phyloP scores from a whole-genome alignment of 37 sponge, comb jelly and placozoan genomes.

The Aplysina aerophoba region DNA sequence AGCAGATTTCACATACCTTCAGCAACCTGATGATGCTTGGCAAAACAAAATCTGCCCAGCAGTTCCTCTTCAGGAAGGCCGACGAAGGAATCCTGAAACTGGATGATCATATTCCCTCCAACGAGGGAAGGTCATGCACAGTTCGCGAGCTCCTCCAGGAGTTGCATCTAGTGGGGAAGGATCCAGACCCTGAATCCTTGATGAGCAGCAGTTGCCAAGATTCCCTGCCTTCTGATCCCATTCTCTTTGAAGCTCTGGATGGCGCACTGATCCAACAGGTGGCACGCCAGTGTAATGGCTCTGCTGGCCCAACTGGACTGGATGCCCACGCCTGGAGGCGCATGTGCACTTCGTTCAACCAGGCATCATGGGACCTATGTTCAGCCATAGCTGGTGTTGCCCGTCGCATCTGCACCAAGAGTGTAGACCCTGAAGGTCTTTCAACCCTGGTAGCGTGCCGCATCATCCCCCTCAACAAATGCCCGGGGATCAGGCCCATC shows the following conservation, averaged over 20 bases:
- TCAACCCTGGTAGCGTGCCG: not conserved
- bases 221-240: not conserved
- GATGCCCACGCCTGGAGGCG: slow-evolving; percentile 7
- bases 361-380: not conserved
- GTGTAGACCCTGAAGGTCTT: slow-evolving; percentile 3
- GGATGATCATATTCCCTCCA: too few species aligned
- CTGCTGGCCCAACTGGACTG: slow-evolving; percentile 22
- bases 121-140: not conserved
- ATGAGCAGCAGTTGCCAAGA: too few species aligned
- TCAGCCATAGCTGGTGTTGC: slow-evolving; percentile 14
- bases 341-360: not conserved
- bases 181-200: not conserved
- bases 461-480: slow-evolving; percentile 3
- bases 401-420: not conserved
- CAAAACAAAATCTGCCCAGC: too few species aligned
- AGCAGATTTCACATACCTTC: too few species aligned
- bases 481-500: not conserved
- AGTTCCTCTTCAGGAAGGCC: too few species aligned
- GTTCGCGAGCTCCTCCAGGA: not conserved
- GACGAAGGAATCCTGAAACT: too few species aligned
- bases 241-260: not conserved
- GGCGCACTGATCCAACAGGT: slow-evolving; percentile 10
- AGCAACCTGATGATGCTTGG: too few species aligned
- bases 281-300: not conserved
- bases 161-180: not conserved